Percentiles rank a stretch among this genome's conserved stretches.
Conservation (phyloP, 2,797 vertebrate species). For the Gadopsis bispinosus region DNA sequence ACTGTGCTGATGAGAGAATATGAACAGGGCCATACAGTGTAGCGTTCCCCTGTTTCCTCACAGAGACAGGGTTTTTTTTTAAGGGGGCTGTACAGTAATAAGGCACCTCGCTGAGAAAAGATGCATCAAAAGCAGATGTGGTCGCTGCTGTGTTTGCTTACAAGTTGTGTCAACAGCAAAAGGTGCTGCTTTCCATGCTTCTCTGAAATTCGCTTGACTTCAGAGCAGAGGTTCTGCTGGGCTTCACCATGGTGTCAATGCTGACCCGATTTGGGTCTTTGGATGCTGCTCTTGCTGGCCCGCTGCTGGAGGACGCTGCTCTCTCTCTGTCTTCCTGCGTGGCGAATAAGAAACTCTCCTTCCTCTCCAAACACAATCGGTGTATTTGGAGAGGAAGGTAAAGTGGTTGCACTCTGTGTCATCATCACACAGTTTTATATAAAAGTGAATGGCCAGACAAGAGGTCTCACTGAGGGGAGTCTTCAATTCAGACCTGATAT, state of each 20-base stretch:
- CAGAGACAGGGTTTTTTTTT: conserved; percentile 13
- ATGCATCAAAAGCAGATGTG: conserved; percentile 48
- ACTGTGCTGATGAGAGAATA: conserved; percentile 59
- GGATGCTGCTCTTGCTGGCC: conserved; percentile 21
- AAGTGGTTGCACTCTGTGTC: conserved; percentile 74
- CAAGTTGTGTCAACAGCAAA: conserved; percentile 16
- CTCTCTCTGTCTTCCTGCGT: conserved; percentile 17
- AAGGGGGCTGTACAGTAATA: conserved; percentile 59
- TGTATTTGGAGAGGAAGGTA: conserved; percentile 48
- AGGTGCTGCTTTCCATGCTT: conserved; percentile 45
- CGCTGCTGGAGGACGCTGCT: background rate
- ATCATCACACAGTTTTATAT: conserved; percentile 77
- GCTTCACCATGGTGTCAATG: conserved; percentile 30
- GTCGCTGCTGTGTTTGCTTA: conserved; percentile 26
- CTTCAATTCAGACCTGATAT: conserved; percentile 47
- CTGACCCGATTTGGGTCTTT: conserved; percentile 52
- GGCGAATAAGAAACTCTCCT: conserved; percentile 18
- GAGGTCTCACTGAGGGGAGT: conserved; percentile 55
- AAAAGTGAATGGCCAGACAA: conserved; percentile 71
- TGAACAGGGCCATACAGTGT: conserved; percentile 41
- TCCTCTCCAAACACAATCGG: conserved; percentile 30
- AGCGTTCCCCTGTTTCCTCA: conserved; percentile 32
- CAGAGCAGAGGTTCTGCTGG: conserved; percentile 54
- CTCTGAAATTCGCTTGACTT: conserved; percentile 53
- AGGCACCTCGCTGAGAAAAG: conserved; percentile 67